These are phyloP conservation scores for Cynopterus sphinx DNA, from an alignment of 2,797 vertebrate genomes.

Conservation along the genomic window DNA sequence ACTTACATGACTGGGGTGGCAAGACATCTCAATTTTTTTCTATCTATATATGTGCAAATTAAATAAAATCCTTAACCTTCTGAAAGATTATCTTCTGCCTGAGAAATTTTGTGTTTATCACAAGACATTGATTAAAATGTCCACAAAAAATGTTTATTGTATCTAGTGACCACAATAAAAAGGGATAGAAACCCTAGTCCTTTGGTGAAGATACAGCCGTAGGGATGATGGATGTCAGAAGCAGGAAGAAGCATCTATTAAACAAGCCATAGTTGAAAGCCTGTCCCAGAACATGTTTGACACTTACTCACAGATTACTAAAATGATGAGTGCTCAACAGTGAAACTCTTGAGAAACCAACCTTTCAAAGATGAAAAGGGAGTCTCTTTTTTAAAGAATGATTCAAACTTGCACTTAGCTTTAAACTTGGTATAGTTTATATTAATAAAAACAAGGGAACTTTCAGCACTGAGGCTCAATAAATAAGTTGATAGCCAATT, in stretches of 20 bases:
- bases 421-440: constrained; percentile 71
- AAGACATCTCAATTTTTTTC: constrained; percentile 45
- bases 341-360: constrained; percentile 39
- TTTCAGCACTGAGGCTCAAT: constrained; percentile 69
- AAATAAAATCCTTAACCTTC: constrained; percentile 24
- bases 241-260: not conserved
- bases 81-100: constrained; percentile 65
- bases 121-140: constrained; percentile 57
- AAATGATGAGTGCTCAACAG: constrained; percentile 70
- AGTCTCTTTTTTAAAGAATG: constrained; percentile 40
- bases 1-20: not conserved
- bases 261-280: constrained; percentile 66
- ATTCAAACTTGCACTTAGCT: constrained; percentile 70
- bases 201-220: constrained; percentile 27
- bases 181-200: constrained; percentile 35
- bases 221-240: constrained; percentile 57
- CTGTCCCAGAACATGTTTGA: constrained; percentile 51
- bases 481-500: constrained; percentile 75
- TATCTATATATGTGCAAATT: not conserved
- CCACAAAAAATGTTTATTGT: constrained; percentile 48
- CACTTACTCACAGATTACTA: constrained; percentile 66
- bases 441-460: not conserved
- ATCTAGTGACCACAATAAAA: constrained; percentile 57
- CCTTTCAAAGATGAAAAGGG: constrained; percentile 33
- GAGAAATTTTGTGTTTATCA: constrained; percentile 62